These are phyloP conservation scores for Eulemur rubriventer DNA, from an alignment of 2,797 vertebrate genomes.

Conservation along the genomic window DNA sequence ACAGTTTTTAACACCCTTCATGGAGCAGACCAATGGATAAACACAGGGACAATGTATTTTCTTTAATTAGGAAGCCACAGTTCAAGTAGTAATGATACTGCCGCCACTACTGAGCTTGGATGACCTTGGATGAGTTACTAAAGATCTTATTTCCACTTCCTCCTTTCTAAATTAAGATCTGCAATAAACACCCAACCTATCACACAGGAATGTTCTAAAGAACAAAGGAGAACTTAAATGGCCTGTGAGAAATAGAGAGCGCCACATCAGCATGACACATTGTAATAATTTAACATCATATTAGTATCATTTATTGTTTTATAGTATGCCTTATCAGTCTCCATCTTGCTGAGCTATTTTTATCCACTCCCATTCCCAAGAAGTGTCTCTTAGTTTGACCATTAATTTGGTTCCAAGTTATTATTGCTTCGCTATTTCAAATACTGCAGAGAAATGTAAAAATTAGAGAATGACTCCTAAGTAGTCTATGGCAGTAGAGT, in stretches of 20 bases:
- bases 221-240: not conserved
- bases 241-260: not conserved
- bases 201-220: not conserved
- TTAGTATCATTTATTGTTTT: not conserved
- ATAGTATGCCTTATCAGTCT: not conserved
- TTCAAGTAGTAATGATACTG: not conserved
- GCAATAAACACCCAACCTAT: not conserved
- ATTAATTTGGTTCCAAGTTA: not conserved
- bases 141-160: not conserved
- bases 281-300: not conserved
- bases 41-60: not conserved
- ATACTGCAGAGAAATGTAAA: not conserved
- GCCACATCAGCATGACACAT: not conserved
- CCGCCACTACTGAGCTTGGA: not conserved
- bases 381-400: not conserved
- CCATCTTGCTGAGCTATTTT: not conserved
- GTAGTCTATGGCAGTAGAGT: not conserved
- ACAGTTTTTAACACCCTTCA: not conserved
- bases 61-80: not conserved
- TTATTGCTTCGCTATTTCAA: not conserved
- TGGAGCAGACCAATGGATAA: not conserved
- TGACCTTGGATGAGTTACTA: not conserved
- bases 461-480: not conserved
- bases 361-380: not conserved
- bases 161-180: not conserved